Percentiles rank a stretch among this genome's conserved stretches.
phyloP scores from a whole-genome alignment of 2,888 invertebrate genomes.

The Nowickia ferox region DNA sequence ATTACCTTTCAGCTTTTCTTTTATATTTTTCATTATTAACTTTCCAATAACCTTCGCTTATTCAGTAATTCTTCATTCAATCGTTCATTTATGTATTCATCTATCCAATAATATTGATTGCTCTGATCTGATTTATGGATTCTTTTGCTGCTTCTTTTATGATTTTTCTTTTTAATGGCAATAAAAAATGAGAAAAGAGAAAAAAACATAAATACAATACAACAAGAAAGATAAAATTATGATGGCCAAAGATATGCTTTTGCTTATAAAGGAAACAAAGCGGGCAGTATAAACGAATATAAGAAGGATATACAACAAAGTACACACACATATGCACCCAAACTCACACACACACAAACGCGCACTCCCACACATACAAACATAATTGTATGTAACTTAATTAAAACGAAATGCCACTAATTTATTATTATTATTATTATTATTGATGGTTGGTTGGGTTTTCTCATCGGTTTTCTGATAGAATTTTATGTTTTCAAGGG shows the following conservation, averaged over 20 bases:
- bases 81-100: constrained; percentile 30
- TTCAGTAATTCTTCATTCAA: constrained; percentile 39
- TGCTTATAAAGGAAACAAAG: constrained; percentile 13
- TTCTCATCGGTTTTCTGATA: background rate
- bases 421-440: no score
- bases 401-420: constrained; percentile 62
- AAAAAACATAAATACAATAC: background rate
- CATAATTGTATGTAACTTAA: constrained; percentile 49
- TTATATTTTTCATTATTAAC: constrained; percentile 18
- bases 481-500: constrained; percentile 7
- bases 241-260: background rate
- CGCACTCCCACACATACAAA: background rate
- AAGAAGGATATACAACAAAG: background rate
- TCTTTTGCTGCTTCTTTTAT: constrained; percentile 24
- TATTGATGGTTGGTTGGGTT: constrained; percentile 35
- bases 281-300: background rate
- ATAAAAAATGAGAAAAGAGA: constrained; percentile 3
- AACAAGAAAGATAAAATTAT: constrained; percentile 16
- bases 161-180: constrained; percentile 19
- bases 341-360: background rate
- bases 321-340: background rate
- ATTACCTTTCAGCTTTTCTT: constrained; percentile 21
- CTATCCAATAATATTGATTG: constrained; percentile 53
- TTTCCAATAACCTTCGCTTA: constrained; percentile 23
- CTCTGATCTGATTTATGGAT: constrained; percentile 64